A percentile compares a stretch with the other conserved stretches of the same genome.
These are phyloP conservation scores for Meganola albula DNA, from an alignment of 2,888 invertebrate species.

Conservation along the genomic window DNA sequence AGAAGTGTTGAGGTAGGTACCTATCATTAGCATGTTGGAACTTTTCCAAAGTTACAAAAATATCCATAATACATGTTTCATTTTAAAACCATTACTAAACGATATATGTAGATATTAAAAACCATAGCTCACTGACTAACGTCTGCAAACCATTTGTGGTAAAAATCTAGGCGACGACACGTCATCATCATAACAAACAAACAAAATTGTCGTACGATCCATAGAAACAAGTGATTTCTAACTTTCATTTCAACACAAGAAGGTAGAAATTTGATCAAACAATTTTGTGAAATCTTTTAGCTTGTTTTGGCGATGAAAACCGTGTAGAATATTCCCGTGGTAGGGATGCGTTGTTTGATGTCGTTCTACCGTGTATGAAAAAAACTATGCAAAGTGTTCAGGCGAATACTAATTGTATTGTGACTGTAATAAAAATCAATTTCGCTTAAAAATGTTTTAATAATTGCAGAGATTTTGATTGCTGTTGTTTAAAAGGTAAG, in stretches of 20 bases:
- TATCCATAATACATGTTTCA: no score
- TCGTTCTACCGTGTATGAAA: conserved; percentile 18
- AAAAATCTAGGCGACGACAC: conserved; percentile 54
- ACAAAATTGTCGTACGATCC: conserved; percentile 32
- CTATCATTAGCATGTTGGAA: no score
- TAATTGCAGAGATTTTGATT: no score
- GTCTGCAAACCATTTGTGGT: conserved; percentile 48
- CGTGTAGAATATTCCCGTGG: conserved; percentile 27
- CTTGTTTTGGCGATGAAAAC: conserved; percentile 25
- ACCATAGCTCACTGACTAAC: conserved; percentile 40
- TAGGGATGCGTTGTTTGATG: conserved; percentile 15
- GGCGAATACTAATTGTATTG: conserved; percentile 19
- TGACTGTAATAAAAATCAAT: conserved; percentile 16
- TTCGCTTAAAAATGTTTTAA: conserved; percentile 5
- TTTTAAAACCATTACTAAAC: no score
- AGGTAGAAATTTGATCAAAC: conserved; percentile 10
- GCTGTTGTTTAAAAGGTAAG: no score
- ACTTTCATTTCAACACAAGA: conserved; percentile 12
- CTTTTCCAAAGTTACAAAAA: no score
- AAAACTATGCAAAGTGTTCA: conserved; percentile 18
- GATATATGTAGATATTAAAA: no score
- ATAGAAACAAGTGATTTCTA: conserved; percentile 6
- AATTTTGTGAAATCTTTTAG: conserved; percentile 33
- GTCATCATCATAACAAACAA: conserved; percentile 46
- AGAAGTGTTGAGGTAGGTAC: no score